Conservation (phyloP, 2,113 vertebrate genomes). For the Crypturellus undulatus region DNA sequence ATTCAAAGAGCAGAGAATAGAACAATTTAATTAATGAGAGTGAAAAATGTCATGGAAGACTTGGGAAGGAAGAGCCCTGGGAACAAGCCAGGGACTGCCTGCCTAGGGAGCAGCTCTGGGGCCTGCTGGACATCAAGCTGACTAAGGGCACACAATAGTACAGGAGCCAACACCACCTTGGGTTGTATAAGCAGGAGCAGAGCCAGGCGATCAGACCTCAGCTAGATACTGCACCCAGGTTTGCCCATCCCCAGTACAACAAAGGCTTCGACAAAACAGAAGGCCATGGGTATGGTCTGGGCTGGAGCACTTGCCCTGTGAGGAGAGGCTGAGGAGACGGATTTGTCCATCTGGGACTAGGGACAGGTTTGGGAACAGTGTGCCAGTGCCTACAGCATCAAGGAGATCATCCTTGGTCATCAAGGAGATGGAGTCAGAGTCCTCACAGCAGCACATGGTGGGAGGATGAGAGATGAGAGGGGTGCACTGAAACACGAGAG, state of each 20-base stretch:
- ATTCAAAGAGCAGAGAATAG: not conserved
- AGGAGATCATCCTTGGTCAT: not conserved
- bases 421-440: not conserved
- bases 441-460: not conserved
- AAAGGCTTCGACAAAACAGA: not conserved
- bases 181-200: not conserved
- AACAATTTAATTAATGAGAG: not conserved
- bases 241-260: not conserved
- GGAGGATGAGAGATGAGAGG: not conserved
- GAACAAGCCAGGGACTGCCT: not conserved
- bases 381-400: not conserved
- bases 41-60: not conserved
- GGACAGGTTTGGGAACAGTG: not conserved
- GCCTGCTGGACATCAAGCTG: not conserved
- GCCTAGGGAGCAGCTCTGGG: not conserved
- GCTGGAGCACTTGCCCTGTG: not conserved
- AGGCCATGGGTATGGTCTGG: fast-evolving
- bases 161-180: not conserved
- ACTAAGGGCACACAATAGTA: not conserved
- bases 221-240: not conserved
- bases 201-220: not conserved
- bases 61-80: fast-evolving
- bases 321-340: not conserved
- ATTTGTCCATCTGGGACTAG: not conserved
- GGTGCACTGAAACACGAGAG: not conserved